phyloP scores from a whole-genome alignment of 2,888 invertebrate genomes.

The Yponomeuta sedellus region DNA sequence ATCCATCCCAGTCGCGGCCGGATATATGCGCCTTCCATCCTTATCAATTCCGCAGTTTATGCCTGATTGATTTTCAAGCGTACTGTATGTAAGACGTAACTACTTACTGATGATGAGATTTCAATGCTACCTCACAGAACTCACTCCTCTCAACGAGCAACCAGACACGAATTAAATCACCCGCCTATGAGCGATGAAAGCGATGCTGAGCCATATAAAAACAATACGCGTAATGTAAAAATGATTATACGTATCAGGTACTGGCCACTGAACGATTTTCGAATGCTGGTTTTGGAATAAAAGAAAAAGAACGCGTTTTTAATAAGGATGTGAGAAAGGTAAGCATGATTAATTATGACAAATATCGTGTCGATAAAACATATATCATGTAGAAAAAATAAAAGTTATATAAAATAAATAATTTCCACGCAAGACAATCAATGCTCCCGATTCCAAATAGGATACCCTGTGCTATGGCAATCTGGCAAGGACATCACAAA shows the following conservation, averaged over 20 bases:
- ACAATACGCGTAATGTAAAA: slow-evolving; percentile 11
- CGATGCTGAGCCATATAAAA: slow-evolving; percentile 9
- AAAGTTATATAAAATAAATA: too few relatives aligned
- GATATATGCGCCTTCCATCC: too few relatives aligned
- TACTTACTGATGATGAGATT: slow-evolving; percentile 1
- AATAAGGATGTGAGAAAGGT: not conserved
- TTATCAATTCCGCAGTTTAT: too few relatives aligned
- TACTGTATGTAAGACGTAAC: not conserved
- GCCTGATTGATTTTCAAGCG: too few relatives aligned
- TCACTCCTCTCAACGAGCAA: not conserved
- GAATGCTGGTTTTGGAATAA: not conserved
- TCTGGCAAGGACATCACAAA: too few relatives aligned
- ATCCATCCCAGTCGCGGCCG: too few relatives aligned
- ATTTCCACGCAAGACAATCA: too few relatives aligned
- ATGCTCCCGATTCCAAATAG: too few relatives aligned
- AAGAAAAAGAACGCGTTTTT: not conserved
- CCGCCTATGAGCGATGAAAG: not conserved
- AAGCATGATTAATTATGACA: not conserved
- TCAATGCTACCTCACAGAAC: not conserved
- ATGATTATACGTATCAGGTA: slow-evolving; percentile 6
- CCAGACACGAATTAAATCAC: slow-evolving; percentile 3
- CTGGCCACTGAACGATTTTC: slow-evolving; percentile 9
- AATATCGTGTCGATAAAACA: too few relatives aligned
- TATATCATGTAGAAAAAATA: too few relatives aligned
- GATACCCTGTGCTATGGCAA: too few relatives aligned